These are phyloP conservation scores for Cherax quadricarinatus DNA, from an alignment of 1,140 invertebrate genomes.

Conservation along the genomic window DNA sequence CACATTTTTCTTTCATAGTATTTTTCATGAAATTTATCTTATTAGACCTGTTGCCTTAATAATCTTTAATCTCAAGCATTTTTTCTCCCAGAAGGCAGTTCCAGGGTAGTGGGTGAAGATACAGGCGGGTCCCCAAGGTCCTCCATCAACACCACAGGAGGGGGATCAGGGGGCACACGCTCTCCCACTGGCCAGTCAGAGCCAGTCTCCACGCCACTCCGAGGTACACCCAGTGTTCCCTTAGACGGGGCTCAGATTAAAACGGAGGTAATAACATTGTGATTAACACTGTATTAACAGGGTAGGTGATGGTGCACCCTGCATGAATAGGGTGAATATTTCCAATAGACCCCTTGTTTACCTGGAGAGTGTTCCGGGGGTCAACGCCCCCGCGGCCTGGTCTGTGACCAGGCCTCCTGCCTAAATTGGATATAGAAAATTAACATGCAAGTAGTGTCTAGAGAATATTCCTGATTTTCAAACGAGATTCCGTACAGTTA, in stretches of 20 bases:
- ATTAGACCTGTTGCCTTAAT: neutral
- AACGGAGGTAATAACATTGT: constrained; percentile 68
- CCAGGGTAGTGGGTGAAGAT: constrained; percentile 44
- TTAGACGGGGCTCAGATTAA: constrained; percentile 70
- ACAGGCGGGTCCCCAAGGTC: constrained; percentile 41
- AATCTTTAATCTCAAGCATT: neutral
- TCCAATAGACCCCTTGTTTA: constrained; percentile 4
- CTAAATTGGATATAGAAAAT: neutral
- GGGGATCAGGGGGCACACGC: constrained; percentile 17
- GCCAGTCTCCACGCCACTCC: constrained; percentile 54
- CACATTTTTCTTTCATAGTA: no score
- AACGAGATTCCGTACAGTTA: no score
- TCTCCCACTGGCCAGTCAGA: constrained; percentile 43
- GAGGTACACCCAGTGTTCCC: constrained; percentile 66
- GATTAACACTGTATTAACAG: constrained; percentile 67
- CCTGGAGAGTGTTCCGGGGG: no score
- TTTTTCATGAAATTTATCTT: no score
- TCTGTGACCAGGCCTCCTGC: no score
- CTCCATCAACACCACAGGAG: constrained; percentile 44
- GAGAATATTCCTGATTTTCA: neutral
- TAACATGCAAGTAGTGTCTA: neutral
- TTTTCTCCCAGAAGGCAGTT: constrained; percentile 32
- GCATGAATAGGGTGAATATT: constrained; percentile 22
- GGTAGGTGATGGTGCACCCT: constrained; percentile 36
- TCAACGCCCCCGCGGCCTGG: no score